Evolutionary conservation across 2,888 invertebrate species (phyloP), one percentile per base, ranked within the genome.

Genomic region (Leptinotarsa peninsularis): DNA sequence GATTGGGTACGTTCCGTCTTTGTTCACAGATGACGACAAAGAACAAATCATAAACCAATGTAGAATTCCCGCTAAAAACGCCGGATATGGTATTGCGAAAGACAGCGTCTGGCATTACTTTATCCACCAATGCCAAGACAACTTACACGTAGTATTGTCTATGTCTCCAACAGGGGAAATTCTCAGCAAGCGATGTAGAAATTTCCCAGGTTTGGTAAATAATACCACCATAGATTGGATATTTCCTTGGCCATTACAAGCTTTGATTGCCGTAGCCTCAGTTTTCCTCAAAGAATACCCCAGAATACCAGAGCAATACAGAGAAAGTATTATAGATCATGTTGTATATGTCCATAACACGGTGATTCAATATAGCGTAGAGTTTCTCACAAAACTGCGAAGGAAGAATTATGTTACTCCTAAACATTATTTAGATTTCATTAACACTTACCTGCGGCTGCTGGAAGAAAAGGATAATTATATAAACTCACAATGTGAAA

Each of bases 141-240:
- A 98, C 86, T 90, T 98, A 18, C 96, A 97, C 84, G 93, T 98
- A n/a, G 95, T 96, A 0, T 87, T 98, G 18, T 94, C 95, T 0
- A 97, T 98, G 97, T 96, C 96, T 4, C 96, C 97, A 0, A 91
- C 95, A 3, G 94, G 96, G 0, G 96, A 97, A 75, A 90, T 92
- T 5, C 89, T 98, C 18, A 91, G 96, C 67, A 95, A 93, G 82
- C 91, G 95, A 21, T 97, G 97, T 85, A 91, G 97, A 80, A 96
- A 93, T 89, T 98, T 97, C 88, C 98, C 98, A 0, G 97, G 97
- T 0, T 89, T 98, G 67, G 96, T 98, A 56, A 97, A 96, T 85
- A 96, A 96, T 85, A 95, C 96, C 0, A 95, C 94, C 56, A 96
- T 98, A 79, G 96, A 98, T 87, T 98, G 97, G 97, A 93, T 97